A percentile compares a stretch with the other conserved stretches of the same genome.
phyloP scores from a whole-genome alignment of 2,888 invertebrate species.

The Heliconius ethilla region DNA sequence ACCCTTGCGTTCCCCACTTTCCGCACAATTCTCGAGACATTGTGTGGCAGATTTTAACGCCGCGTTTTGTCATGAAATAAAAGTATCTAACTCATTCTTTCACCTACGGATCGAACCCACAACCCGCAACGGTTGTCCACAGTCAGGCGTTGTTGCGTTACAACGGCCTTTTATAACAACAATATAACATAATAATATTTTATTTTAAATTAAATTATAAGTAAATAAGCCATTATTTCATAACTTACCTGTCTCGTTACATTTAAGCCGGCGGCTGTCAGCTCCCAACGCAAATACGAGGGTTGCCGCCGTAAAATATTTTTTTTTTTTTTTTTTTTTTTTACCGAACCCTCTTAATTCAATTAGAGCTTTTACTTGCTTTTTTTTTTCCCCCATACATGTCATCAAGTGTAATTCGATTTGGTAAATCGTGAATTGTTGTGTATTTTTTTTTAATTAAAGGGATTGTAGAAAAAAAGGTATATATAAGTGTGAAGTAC shows the following conservation, averaged over 20 bases:
- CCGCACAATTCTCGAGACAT: too few relatives aligned
- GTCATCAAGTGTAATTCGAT: not conserved
- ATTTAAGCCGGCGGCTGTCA: constrained; percentile 22
- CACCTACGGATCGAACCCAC: too few relatives aligned
- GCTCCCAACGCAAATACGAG: constrained; percentile 15
- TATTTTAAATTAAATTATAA: constrained; percentile 3
- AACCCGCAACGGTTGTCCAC: too few relatives aligned
- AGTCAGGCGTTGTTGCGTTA: not conserved
- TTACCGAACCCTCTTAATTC: not conserved
- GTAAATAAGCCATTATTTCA: constrained; percentile 25
- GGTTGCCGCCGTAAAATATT: constrained; percentile 3
- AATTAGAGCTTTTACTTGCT: not conserved
- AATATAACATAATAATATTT: not conserved
- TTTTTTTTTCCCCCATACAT: not conserved
- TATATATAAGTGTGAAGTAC: too few relatives aligned
- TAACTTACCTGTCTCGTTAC: constrained; percentile 30
- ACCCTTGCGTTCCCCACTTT: too few relatives aligned
- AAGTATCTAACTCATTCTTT: too few relatives aligned
- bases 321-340: constrained; percentile 2
- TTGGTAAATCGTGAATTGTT: not conserved
- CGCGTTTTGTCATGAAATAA: too few relatives aligned
- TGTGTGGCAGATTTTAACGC: too few relatives aligned
- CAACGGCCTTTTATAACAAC: not conserved
- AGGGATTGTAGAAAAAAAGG: not conserved
- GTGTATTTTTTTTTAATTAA: not conserved